These are phyloP conservation scores for Ectobius pallidus DNA, from an alignment of 2,888 invertebrate species.

Conservation along the genomic window DNA sequence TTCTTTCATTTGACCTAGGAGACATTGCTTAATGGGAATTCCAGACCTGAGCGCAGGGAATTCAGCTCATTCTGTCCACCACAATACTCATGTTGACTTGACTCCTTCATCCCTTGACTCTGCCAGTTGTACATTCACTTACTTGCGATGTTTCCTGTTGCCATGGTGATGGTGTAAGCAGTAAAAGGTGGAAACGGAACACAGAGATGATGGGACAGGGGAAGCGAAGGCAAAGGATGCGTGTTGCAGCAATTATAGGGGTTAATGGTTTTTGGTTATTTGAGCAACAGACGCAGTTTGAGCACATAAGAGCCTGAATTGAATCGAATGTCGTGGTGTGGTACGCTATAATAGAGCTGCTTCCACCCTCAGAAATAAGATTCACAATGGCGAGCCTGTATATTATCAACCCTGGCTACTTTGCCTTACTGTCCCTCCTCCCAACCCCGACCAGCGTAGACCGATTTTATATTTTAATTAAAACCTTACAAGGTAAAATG, in stretches of 20 bases:
- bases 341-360: not conserved
- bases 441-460: no score
- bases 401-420: no score
- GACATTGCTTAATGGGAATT: no score
- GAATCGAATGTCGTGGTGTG: not conserved
- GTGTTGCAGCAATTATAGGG: conserved; percentile 14
- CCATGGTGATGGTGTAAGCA: conserved; percentile 7
- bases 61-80: no score
- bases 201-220: not conserved
- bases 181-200: conserved; percentile 11
- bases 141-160: conserved; percentile 16
- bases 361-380: not conserved
- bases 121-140: not conserved
- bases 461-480: no score
- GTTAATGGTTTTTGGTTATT: conserved; percentile 24
- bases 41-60: no score
- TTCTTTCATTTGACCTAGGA: no score
- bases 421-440: no score
- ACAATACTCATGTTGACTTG: no score
- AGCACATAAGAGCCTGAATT: conserved; percentile 15
- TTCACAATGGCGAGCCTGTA: no score
- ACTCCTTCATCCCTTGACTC: no score
- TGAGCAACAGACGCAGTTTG: conserved; percentile 15
- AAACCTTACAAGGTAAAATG: no score
- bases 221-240: not conserved